phyloP scores from a whole-genome alignment of 2,888 invertebrate species.

The Diabrotica balteata region DNA sequence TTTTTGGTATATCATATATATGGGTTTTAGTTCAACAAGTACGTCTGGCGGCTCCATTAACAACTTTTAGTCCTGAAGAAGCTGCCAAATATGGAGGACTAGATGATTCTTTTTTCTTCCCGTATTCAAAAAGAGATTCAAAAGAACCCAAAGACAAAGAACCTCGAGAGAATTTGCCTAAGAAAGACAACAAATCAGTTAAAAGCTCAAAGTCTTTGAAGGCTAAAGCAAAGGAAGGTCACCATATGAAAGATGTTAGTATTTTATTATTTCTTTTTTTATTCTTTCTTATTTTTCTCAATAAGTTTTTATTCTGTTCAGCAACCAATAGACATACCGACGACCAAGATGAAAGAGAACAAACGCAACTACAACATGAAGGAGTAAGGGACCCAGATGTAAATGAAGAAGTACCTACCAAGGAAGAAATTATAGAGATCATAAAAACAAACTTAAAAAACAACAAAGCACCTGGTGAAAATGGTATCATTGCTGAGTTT shows the following conservation, averaged over 20 bases:
- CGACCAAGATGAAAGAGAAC: no score
- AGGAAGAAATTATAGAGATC: no score
- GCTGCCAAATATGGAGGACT: constrained; percentile 49
- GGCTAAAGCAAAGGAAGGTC: constrained; percentile 2
- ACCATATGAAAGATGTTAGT: constrained; percentile 19
- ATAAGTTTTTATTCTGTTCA: no score
- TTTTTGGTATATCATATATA: no score
- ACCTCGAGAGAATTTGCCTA: constrained; percentile 12
- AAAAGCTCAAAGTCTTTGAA: constrained; percentile 25
- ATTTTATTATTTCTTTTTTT: not conserved
- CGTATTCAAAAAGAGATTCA: constrained; percentile 39
- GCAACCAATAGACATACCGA: no score
- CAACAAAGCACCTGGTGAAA: no score
- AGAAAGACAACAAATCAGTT: constrained; percentile 20
- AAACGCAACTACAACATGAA: no score
- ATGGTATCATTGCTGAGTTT: no score
- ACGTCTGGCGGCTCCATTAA: constrained; percentile 51
- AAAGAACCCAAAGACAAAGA: constrained; percentile 25
- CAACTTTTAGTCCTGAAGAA: constrained; percentile 52
- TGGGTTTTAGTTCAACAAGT: constrained; percentile 45
- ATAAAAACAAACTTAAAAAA: no score
- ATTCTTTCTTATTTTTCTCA: not conserved
- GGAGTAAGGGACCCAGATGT: no score
- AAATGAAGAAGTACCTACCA: no score
- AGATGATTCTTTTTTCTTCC: constrained; percentile 53